These are phyloP conservation scores for Platycheirus rosarum DNA, from an alignment of 2,888 invertebrate genomes.

Conservation along the genomic window DNA sequence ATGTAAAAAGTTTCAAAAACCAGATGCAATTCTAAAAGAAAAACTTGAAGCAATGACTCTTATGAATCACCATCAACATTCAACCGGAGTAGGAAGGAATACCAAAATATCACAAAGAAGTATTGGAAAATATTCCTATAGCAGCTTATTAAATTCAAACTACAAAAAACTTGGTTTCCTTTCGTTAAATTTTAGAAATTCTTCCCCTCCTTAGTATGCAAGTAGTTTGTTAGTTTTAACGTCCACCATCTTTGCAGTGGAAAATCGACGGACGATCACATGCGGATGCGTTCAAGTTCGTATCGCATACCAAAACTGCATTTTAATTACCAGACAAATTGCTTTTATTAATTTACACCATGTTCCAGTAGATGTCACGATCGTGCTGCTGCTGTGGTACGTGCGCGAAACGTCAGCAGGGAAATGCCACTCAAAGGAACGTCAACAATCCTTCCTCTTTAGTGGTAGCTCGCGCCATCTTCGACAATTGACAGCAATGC, in stretches of 20 bases:
- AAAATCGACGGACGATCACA: slow-evolving; percentile 27
- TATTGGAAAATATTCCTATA: no score
- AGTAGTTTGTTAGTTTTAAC: no score
- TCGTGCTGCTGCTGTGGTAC: slow-evolving; percentile 52
- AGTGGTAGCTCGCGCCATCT: slow-evolving; percentile 38
- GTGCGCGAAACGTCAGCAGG: slow-evolving; percentile 70
- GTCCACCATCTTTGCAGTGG: slow-evolving; percentile 29
- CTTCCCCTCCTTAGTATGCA: no score
- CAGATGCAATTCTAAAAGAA: no score
- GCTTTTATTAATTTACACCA: slow-evolving; percentile 72
- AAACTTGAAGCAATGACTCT: no score
- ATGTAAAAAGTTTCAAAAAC: no score
- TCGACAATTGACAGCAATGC: slow-evolving; percentile 19
- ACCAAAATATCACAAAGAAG: no score
- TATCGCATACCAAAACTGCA: slow-evolving; percentile 59
- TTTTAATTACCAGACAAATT: slow-evolving; percentile 73
- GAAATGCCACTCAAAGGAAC: slow-evolving; percentile 73
- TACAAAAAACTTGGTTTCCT: no score
- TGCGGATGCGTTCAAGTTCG: slow-evolving; percentile 63
- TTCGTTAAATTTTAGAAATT: no score
- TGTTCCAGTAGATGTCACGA: slow-evolving; percentile 70
- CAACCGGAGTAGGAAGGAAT: no score
- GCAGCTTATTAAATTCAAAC: no score
- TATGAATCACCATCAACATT: no score
- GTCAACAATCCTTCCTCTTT: slow-evolving; percentile 56